These are phyloP conservation scores for Phoxinus dragarum DNA, from an alignment of 2,797 vertebrate genomes.

Conservation along the genomic window DNA sequence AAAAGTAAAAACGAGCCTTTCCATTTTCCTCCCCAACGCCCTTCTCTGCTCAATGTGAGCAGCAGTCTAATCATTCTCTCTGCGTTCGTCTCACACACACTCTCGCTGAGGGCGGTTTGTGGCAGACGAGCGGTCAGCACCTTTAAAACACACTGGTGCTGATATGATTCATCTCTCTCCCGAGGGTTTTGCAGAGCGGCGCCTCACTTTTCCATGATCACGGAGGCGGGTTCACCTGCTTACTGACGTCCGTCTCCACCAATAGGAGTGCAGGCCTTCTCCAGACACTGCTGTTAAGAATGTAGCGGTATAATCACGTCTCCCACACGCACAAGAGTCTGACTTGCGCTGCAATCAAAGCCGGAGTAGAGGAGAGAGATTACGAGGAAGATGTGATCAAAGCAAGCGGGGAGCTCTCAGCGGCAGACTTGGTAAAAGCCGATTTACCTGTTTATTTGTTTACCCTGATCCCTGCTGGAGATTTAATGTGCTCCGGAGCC, in stretches of 20 bases:
- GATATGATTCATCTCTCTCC: conserved; percentile 62
- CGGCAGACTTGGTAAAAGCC: conserved; percentile 52
- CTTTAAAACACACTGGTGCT: conserved; percentile 61
- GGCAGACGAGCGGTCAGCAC: conserved; percentile 59
- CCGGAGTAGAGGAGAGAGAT: conserved; percentile 46
- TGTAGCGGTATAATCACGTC: background rate
- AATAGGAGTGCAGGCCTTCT: conserved; percentile 7
- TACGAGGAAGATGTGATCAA: conserved; percentile 60
- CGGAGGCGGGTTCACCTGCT: conserved; percentile 25
- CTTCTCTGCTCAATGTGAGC: conserved; percentile 34
- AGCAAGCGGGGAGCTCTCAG: conserved; percentile 56
- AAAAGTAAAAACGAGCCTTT: background rate
- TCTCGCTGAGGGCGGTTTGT: conserved; percentile 52
- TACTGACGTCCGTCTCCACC: conserved; percentile 39
- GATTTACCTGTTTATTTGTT: conserved; percentile 65
- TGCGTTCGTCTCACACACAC: conserved; percentile 17
- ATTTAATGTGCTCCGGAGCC: conserved; percentile 57
- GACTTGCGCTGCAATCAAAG: conserved; percentile 52
- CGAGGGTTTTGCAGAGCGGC: conserved; percentile 45
- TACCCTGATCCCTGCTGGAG: conserved; percentile 61
- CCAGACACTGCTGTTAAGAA: conserved; percentile 7
- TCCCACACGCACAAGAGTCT: background rate
- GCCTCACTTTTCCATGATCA: conserved; percentile 45
- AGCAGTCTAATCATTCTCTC: conserved; percentile 37
- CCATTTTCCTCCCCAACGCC: conserved; percentile 13